Conservation (phyloP, 2,113 vertebrate genomes). For the Turnix velox region DNA sequence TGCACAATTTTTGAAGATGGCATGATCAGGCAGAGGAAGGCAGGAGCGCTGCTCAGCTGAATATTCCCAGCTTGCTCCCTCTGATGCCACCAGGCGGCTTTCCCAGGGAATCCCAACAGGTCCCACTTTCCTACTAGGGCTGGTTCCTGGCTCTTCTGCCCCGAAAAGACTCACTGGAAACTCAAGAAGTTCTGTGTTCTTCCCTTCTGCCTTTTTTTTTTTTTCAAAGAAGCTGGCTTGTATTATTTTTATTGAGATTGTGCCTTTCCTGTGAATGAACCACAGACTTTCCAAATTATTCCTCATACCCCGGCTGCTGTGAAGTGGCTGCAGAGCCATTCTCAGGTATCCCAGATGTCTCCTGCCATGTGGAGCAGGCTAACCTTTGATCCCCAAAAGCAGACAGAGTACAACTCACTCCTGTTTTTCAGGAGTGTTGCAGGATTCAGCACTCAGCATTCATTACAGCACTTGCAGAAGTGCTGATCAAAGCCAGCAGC, state of each 20-base stretch:
- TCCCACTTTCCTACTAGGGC: fast-evolving
- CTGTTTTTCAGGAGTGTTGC: neutral
- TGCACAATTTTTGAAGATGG: neutral
- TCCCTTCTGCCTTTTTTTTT: neutral
- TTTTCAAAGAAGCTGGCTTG: neutral
- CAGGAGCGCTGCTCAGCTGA: neutral
- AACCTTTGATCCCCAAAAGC: neutral
- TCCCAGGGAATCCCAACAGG: neutral
- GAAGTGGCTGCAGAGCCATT: neutral
- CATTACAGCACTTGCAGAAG: slow-evolving; percentile 4
- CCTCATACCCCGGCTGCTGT: neutral
- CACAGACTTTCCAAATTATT: neutral
- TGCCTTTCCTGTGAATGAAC: neutral
- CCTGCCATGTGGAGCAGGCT: neutral
- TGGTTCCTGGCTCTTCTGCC: neutral
- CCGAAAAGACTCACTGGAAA: neutral
- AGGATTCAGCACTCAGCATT: slow-evolving; percentile 16
- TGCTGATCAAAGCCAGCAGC: slow-evolving; percentile 35
- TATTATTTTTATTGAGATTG: neutral
- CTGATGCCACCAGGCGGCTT: neutral
- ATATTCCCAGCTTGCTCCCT: neutral
- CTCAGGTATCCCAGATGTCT: neutral
- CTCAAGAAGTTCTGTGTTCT: neutral
- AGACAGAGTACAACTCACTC: neutral
- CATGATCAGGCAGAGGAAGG: neutral